Evolutionary conservation across 2,113 vertebrate species (phyloP).

Genomic region (Sigmodon hispidus): DNA sequence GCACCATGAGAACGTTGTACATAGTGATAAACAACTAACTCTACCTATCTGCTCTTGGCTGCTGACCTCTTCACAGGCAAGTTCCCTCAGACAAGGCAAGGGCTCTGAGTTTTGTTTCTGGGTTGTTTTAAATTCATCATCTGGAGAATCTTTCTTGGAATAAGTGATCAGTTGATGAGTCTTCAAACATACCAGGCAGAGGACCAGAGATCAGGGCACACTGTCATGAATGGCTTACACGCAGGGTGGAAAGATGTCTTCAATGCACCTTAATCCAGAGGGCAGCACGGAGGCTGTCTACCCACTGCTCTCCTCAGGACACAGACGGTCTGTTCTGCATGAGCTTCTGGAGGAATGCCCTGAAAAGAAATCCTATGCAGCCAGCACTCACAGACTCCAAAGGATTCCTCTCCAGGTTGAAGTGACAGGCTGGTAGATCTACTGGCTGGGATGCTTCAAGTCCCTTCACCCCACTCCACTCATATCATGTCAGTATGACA

Average conservation of each 20-base stretch:
- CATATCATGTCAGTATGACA: slow-evolving; percentile 38
- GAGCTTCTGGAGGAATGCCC: not conserved
- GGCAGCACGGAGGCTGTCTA: not conserved
- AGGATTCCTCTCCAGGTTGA: slow-evolving; percentile 36
- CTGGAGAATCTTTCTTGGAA: slow-evolving; percentile 7
- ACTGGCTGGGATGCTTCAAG: not conserved
- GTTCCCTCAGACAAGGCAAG: not conserved
- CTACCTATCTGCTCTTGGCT: not conserved
- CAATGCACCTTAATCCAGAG: not conserved
- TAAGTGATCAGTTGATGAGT: not conserved
- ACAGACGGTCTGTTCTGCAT: not conserved
- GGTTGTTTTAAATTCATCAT: not conserved
- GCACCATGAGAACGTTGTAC: not conserved
- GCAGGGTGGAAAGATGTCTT: not conserved
- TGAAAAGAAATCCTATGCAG: not conserved
- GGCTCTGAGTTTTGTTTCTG: not conserved
- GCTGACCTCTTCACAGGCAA: not conserved
- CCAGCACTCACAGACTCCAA: not conserved
- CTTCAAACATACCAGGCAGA: not conserved
- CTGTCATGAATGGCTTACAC: fast-evolving
- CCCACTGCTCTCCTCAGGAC: not conserved
- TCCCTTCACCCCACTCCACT: not conserved
- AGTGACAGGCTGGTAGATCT: not conserved
- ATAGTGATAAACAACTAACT: not conserved
- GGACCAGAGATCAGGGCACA: not conserved